Evolutionary conservation across 2,797 vertebrate genomes (phyloP), one percentile per base, ranked within the genome.

Genomic region (Karalla daura): DNA sequence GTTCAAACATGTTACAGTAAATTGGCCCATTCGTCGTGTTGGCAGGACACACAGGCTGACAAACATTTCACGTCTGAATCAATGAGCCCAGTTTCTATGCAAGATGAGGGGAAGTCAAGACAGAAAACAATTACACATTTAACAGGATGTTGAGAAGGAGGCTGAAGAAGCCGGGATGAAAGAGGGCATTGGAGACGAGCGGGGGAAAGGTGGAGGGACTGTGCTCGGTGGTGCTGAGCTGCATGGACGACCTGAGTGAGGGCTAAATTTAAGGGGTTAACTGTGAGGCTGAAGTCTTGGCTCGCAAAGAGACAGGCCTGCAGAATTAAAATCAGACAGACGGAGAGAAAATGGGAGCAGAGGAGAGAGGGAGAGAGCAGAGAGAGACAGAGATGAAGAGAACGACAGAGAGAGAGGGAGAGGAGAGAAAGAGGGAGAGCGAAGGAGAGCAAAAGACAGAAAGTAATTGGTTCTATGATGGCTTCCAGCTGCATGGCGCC

Each of bases 401-500:
- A 85, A 72, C 20, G 54, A 65, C 53, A 41, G 70, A 37, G 44
- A 46, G 21, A 61, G 58, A 66, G 54, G 49, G 64, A 70, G n/a
- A 61, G 37, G 55, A 37, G 59, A 76, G 78, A 86, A 76, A 80
- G 77, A 63, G 59, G 37, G 40, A 50, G 63, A 76, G 68, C 46
- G 35, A 84, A 81, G 55, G 78, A 89, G 83, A 84, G 88, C 79
- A 86, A 84, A 80, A 94, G 93, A 94, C 93, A 95, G 95, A 95
- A 95, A 95, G 93, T 96, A 96, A 97, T 96, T 98, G 95, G 94
- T 94, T 93, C 91, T 89, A 75, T 95, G 96, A 98, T 97, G 94
- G 94, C 93, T 97, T 97, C 95, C 97, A 98, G 97, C 96, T 97
- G 96, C 93, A 85, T 93, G 89, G 89, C 90, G 80, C 52, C 53